Evolutionary conservation across 1,140 invertebrate species (phyloP), one percentile per base, ranked within the genome.

Genomic region (Orius insidiosus): DNA sequence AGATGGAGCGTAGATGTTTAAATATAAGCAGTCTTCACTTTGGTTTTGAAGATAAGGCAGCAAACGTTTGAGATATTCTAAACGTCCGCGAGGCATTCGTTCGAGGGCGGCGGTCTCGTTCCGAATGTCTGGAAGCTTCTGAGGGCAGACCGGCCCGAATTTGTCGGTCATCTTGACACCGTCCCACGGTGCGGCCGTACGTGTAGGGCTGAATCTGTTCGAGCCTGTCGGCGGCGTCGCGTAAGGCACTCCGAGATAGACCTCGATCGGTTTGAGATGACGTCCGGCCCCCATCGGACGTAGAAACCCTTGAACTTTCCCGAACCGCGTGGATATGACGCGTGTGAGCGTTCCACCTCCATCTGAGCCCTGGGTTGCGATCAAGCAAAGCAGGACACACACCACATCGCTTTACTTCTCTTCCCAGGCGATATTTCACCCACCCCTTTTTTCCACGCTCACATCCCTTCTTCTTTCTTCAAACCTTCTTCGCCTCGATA

Each of bases 21-120:
- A 71, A 61, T 93, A 94, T 16, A 97, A 72, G 59, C 93, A 98
- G 65, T 98, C 93, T 68, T 97, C 93, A 55, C 81, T 88, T 63
- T 96, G 89, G 58, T 94, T 86, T 56, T 74, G 75, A 45, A 96
- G 66, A 61, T 81, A 77, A 5, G 85, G 85, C 51, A 86, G 62
- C 43, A 95, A 66, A 54, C 85, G 71, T 53, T 78, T 77, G 16
- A 96, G 67, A 58, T 88, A 85, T 55, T 90, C 80, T 37, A 93
- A 66, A 9, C 88, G 68, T n/a, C 85, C 87, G 57, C 79, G 80
- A 2, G 90, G 89, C 79, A 94, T 90, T 45, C 74, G 75, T 53
- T 78, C 74, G 45, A 89, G 61, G 1, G 79, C 77, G 4, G 78
- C 75, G 1, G 85, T 80, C 60, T 86, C 85, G 61, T 88, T 88